phyloP scores from a whole-genome alignment of 2,113 vertebrate genomes.

The Tauraco erythrolophus region DNA sequence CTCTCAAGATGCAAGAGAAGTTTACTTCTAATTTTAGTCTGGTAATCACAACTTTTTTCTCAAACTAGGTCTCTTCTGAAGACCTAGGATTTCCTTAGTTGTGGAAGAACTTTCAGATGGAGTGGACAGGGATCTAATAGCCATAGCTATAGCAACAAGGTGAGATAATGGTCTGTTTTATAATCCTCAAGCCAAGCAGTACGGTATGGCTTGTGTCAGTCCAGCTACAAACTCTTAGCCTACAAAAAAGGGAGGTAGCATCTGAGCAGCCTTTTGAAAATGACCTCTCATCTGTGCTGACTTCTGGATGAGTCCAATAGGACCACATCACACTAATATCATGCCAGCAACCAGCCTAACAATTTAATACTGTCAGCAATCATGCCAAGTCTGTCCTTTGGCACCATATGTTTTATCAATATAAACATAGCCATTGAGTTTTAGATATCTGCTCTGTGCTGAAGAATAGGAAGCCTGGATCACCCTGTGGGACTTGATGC shows the following conservation, averaged over 20 bases:
- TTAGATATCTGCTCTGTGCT: not conserved
- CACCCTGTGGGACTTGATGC: not conserved
- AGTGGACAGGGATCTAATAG: not conserved
- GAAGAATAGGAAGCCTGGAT: not conserved
- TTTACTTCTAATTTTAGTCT: not conserved
- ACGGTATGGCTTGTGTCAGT: not conserved
- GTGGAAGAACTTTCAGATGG: not conserved
- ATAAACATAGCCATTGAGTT: not conserved
- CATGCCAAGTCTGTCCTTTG: not conserved
- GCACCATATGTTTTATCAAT: not conserved
- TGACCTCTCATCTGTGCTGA: not conserved
- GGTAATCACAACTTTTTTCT: not conserved
- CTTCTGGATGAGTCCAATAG: not conserved
- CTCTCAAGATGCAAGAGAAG: not conserved
- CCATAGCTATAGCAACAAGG: not conserved
- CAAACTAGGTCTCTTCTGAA: not conserved
- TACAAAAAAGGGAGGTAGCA: not conserved
- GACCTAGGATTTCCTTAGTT: not conserved
- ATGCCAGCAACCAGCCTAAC: not conserved
- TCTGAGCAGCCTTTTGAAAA: not conserved
- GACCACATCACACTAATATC: not conserved
- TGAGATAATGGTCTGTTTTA: not conserved
- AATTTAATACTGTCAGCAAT: not conserved
- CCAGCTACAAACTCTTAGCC: not conserved
- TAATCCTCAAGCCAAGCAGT: not conserved